These are phyloP conservation scores for Pachyuromys duprasi DNA, from an alignment of 2,797 vertebrate genomes.

Conservation along the genomic window DNA sequence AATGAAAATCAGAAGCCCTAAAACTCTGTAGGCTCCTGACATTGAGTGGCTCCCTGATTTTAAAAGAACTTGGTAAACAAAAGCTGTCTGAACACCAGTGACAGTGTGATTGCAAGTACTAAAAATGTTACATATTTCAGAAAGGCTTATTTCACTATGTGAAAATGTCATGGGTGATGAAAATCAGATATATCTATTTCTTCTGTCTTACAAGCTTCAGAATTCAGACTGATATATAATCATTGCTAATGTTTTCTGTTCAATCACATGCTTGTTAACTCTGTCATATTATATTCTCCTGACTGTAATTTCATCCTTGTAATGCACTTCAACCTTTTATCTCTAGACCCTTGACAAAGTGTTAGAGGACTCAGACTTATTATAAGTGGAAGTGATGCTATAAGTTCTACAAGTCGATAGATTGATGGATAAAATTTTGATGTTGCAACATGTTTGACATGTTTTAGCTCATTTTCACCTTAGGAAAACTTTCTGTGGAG, in stretches of 20 bases:
- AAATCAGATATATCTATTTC: conserved; percentile 54
- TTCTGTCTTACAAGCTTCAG: conserved; percentile 9
- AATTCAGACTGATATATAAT: conserved; percentile 48
- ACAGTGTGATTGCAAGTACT: not conserved
- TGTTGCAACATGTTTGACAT: not conserved
- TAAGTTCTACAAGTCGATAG: not conserved
- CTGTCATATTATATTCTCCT: conserved; percentile 40
- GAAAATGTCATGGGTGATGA: conserved; percentile 57
- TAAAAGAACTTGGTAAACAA: not conserved
- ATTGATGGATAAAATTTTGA: not conserved
- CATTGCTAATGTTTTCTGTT: conserved; percentile 66
- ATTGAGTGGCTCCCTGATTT: not conserved
- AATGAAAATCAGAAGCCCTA: not conserved
- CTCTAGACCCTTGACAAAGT: not conserved
- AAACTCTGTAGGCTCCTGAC: not conserved
- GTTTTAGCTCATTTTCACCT: not conserved
- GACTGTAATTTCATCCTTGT: not conserved
- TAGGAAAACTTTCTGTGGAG: not conserved
- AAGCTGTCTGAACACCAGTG: not conserved
- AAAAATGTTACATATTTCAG: conserved; percentile 17
- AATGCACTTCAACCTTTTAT: not conserved
- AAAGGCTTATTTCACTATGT: not conserved
- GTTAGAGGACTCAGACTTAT: not conserved
- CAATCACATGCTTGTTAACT: conserved; percentile 29
- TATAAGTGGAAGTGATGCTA: not conserved